Evolutionary conservation across 2,113 vertebrate species (phyloP), one percentile per base, ranked within the genome.

Genomic region (Pollachius pollachius): DNA sequence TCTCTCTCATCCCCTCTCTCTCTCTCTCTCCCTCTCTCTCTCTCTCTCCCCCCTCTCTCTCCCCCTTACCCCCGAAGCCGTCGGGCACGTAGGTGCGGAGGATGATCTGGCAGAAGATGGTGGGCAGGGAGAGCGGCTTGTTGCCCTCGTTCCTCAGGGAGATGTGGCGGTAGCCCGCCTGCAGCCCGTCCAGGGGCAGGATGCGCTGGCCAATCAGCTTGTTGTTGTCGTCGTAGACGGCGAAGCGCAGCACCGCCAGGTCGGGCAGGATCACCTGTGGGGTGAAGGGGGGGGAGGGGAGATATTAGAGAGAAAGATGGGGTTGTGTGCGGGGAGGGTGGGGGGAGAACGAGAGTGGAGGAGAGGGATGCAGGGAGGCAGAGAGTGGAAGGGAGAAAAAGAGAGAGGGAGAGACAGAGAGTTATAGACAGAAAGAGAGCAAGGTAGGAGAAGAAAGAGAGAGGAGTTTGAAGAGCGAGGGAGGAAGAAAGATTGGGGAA

Each of bases 1-100:
- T 23, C 21, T 1, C 21, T 23, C 21, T n/a, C n/a, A n/a, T n/a
- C n/a, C n/a, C n/a, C n/a, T 23, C 21, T 23, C 21, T 23, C 21
- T 23, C 21, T 23, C 21, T 1, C 21, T 23, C 21, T 1, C 2
- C 21, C 21, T 23, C 21, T 23, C 21, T 23, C 64, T 15, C 37
- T 19, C 64, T 52, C 64, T 52, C 64, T 2, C 21, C 21, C 34
- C 41, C 60, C 3, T 11, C 3, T 30, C 30, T 30, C 30, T 1
- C 41, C 12, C 41, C 12, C 84, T 95, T 88, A 99, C 97, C 97
- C 91, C 97, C 97, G 62, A 99, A 99, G 16, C 97, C 97, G 65
- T 99, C 97, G 73, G 97, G 97, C 75, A 99, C 97, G 0, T 99
- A 99, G 64, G 97, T 99, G 92, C 99, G 98, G 65, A 99, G 95